Evolutionary conservation across 2,888 invertebrate genomes (phyloP), one percentile per base, ranked within the genome.

Genomic region (Julus scanicus): DNA sequence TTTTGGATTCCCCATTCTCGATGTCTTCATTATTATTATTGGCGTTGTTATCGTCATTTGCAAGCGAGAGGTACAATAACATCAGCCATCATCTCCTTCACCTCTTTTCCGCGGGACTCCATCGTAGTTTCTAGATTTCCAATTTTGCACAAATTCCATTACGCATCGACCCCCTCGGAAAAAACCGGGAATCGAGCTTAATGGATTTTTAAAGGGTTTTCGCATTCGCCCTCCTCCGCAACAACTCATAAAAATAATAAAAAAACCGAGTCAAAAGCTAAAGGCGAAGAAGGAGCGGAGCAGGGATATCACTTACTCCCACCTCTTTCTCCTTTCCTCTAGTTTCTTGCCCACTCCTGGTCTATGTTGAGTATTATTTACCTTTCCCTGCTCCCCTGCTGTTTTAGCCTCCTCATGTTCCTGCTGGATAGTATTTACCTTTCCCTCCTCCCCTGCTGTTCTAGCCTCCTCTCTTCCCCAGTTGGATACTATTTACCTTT

Each of bases 201-300:
- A 63, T 63, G 63, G 63, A 63, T 63, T 63, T 63, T 63, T 63
- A 63, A 63, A 63, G 63, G 63, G 63, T 63, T 63, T 63, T 63
- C 15, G 63, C 63, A 63, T 63, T 17, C 63, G 63, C n/a, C 8
- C 49, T 49, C n/a, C 63, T n/a, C n/a, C 63, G 63, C 63, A 63
- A n/a, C 63, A n/a, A 63, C 63, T 63, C 63, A 20, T 63, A 63
- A 63, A 63, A 63, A 63, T n/a, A 63, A 2, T n/a, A 63, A 49
- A 49, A 49, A 49, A 49, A 49, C 49, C 49, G 57, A 57, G 57
- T 57, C 57, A 57, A 63, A n/a, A 63, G 63, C 63, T 63, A 17
- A n/a, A 63, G 63, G 63, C 63, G 20, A 63, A n/a, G 5, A 5
- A 63, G 57, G 57, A 11, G 48, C 48, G 48, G n/a, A n/a, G n/a